Evolutionary conservation across 2,113 vertebrate species (phyloP).

Genomic region (Apteryx owenii): DNA sequence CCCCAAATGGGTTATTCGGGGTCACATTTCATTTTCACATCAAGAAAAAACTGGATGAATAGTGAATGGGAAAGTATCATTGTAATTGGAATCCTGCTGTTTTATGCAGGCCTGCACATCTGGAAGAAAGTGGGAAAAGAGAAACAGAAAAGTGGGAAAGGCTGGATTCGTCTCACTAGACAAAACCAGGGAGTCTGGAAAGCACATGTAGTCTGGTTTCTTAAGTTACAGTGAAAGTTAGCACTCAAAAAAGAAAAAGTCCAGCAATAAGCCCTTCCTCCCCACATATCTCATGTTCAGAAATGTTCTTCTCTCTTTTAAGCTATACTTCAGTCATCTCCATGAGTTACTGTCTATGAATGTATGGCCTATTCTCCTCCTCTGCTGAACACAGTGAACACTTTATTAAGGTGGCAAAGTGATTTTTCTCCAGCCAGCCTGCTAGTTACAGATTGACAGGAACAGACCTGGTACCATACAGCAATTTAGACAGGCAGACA

Average conservation of each 20-base stretch:
- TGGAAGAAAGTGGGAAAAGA: slow-evolving; percentile 68
- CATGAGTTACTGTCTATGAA: not conserved
- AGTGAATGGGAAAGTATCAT: slow-evolving; percentile 64
- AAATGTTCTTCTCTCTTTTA: not conserved
- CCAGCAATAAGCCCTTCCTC: not conserved
- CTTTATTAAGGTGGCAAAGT: not conserved
- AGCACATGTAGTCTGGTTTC: slow-evolving; percentile 60
- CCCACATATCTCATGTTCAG: not conserved
- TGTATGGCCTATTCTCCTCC: not conserved
- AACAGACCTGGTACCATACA: not conserved
- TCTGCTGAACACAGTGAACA: not conserved
- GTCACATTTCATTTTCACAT: slow-evolving; percentile 69
- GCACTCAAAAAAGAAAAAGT: slow-evolving; percentile 31
- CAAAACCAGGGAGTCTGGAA: slow-evolving; percentile 65
- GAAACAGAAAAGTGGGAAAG: slow-evolving; percentile 59
- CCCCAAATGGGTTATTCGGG: slow-evolving; percentile 40
- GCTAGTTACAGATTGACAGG: slow-evolving; percentile 51
- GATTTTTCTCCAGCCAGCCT: not conserved
- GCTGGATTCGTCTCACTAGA: slow-evolving; percentile 32
- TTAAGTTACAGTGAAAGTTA: slow-evolving; percentile 49
- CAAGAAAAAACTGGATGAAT: slow-evolving; percentile 69
- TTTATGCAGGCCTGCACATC: slow-evolving; percentile 71
- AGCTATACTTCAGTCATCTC: not conserved
- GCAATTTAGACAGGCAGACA: slow-evolving; percentile 52
- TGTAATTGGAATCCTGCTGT: slow-evolving; percentile 71